These are phyloP conservation scores for Spodoptera picta DNA, from an alignment of 2,888 invertebrate genomes.

Conservation along the genomic window DNA sequence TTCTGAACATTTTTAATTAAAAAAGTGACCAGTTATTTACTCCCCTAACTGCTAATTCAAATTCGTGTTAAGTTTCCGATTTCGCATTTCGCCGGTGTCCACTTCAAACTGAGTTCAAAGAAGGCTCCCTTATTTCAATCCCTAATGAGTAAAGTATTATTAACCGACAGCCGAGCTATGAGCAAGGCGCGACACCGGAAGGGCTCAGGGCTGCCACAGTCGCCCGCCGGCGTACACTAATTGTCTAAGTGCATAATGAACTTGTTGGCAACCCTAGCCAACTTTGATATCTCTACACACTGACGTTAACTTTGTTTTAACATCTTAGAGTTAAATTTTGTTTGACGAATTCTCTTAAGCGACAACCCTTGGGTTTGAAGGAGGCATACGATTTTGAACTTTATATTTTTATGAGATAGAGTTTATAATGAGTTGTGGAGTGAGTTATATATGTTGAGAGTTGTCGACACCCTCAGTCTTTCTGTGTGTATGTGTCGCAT, in stretches of 20 bases:
- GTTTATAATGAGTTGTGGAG: slow-evolving; percentile 46
- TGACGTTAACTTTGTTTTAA: slow-evolving; percentile 57
- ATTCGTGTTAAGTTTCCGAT: neutral
- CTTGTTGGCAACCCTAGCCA: slow-evolving; percentile 81
- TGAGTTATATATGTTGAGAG: slow-evolving; percentile 57
- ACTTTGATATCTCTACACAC: slow-evolving; percentile 56
- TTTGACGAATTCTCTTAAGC: slow-evolving; percentile 44
- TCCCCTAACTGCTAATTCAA: neutral
- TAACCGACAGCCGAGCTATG: slow-evolving; percentile 59
- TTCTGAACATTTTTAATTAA: neutral
- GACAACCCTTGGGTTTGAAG: slow-evolving; percentile 44
- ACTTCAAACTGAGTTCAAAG: slow-evolving; percentile 43
- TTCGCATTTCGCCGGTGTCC: slow-evolving; percentile 13
- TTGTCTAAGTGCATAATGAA: slow-evolving; percentile 88
- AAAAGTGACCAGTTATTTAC: neutral
- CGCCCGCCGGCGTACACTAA: slow-evolving; percentile 82
- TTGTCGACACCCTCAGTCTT: slow-evolving; percentile 75
- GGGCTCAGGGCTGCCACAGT: slow-evolving; percentile 73
- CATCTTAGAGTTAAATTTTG: slow-evolving; percentile 59
- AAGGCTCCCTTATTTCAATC: slow-evolving; percentile 42
- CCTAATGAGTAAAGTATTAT: slow-evolving; percentile 61
- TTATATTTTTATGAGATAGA: neutral
- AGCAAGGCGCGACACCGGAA: slow-evolving; percentile 76
- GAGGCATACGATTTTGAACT: slow-evolving; percentile 19
- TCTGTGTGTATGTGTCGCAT: slow-evolving; percentile 70